phyloP scores from a whole-genome alignment of 1,140 invertebrate species.

The Copidosoma floridanum region DNA sequence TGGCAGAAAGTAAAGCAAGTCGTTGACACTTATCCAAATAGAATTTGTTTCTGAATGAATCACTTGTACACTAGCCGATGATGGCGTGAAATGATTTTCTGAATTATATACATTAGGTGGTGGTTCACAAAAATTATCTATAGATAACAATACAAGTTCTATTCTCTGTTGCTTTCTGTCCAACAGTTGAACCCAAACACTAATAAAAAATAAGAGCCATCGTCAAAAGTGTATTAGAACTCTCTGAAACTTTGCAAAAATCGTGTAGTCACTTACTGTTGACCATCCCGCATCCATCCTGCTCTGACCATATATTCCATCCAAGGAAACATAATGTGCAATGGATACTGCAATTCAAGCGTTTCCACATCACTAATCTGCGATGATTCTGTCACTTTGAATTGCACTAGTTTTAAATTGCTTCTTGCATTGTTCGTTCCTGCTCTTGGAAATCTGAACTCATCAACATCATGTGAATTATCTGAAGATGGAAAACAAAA shows the following conservation, averaged over 20 bases:
- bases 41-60: conserved; percentile 70
- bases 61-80: conserved; percentile 62
- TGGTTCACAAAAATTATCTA: conserved; percentile 72
- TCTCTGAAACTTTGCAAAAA: conserved; percentile 4
- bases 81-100: conserved; percentile 56
- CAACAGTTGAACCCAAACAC: conserved; percentile 86
- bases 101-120: conserved; percentile 59
- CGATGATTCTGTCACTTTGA: conserved; percentile 67
- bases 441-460: conserved; percentile 90
- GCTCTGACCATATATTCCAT: conserved; percentile 91
- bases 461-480: conserved; percentile 77
- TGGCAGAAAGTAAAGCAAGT: conserved; percentile 82
- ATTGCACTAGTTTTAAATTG: conserved; percentile 84
- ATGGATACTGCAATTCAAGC: conserved; percentile 70
- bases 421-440: conserved; percentile 88
- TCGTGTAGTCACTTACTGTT: conserved; percentile 82
- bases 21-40: conserved; percentile 91
- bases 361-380: conserved; percentile 68
- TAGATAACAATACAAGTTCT: conserved; percentile 71
- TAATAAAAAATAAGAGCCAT: conserved; percentile 43
- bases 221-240: conserved; percentile 6
- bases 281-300: conserved; percentile 88
- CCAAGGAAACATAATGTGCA: conserved; percentile 82
- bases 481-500: conserved; percentile 82
- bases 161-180: conserved; percentile 82